Percentiles rank a stretch among this genome's conserved stretches.
Evolutionary conservation across 2,113 vertebrate genomes (phyloP).

Genomic region (Emydocephalus ijimae): DNA sequence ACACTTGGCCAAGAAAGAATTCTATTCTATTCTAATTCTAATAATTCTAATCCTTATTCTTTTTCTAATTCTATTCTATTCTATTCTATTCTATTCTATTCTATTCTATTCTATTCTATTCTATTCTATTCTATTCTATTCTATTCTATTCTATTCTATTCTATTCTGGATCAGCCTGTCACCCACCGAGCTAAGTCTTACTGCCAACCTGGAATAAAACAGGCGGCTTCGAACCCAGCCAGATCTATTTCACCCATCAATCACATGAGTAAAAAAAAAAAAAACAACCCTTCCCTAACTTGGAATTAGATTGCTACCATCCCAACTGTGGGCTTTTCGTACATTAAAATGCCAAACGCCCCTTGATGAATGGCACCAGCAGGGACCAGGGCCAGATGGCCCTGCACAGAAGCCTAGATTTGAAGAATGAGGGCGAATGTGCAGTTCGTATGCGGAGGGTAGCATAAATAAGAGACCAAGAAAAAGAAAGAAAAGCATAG

Average conservation of each 20-base stretch:
- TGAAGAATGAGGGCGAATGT: background rate
- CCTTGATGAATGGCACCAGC: slow-evolving; percentile 12
- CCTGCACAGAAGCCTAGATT: background rate
- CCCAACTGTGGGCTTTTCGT: background rate
- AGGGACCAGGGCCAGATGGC: background rate
- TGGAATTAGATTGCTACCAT: background rate
- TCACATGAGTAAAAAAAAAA: background rate
- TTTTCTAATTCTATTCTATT: too few species aligned
- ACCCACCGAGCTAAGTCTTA: too few species aligned
- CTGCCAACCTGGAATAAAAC: background rate
- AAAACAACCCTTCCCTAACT: background rate
- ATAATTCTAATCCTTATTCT: too few species aligned
- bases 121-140: too few species aligned
- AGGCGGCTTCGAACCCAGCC: background rate
- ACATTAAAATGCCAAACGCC: slow-evolving; percentile 13
- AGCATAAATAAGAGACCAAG: background rate
- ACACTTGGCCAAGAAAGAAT: too few species aligned
- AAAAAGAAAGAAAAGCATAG: too few species aligned
- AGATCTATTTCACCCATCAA: background rate
- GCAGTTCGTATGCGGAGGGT: background rate
- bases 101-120: too few species aligned
- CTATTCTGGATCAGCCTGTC: background rate
- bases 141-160: too few species aligned
- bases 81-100: too few species aligned
- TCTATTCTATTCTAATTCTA: too few species aligned